Evolutionary conservation across 2,797 vertebrate species (phyloP).

Genomic region (Zalophus californianus): DNA sequence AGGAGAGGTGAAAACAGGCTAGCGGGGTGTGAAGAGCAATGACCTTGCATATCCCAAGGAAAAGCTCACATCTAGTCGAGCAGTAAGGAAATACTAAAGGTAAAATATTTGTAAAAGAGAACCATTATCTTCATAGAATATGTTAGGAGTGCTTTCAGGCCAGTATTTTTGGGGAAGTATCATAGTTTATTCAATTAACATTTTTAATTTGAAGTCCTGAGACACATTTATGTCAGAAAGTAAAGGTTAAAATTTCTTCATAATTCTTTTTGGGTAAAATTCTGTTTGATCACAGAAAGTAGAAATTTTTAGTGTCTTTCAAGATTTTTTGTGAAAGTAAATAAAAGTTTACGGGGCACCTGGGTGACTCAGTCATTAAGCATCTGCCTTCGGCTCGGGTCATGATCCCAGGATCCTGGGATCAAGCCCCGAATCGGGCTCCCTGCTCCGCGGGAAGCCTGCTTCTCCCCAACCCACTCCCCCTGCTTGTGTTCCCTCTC

Average conservation of each 20-base stretch:
- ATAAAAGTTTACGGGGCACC: background rate
- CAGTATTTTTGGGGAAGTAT: background rate
- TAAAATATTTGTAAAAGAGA: background rate
- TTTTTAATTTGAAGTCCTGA: conserved; percentile 35
- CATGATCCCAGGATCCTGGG: too few relatives aligned
- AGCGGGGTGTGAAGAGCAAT: background rate
- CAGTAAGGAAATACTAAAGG: background rate
- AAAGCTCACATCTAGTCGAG: background rate
- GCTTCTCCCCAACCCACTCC: too few relatives aligned
- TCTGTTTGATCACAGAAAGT: background rate
- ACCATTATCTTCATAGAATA: background rate
- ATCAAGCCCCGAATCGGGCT: too few relatives aligned
- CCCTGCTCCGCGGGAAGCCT: too few relatives aligned
- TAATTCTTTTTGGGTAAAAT: background rate
- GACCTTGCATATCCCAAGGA: background rate
- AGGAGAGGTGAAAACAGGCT: background rate
- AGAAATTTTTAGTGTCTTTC: background rate
- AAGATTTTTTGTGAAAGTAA: background rate
- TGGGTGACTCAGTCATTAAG: too few relatives aligned
- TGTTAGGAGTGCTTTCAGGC: background rate
- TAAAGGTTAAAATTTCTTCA: background rate
- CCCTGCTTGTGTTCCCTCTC: too few relatives aligned
- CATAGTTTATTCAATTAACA: background rate
- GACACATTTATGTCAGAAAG: background rate
- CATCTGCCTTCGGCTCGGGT: too few relatives aligned